Percentiles rank a stretch among this genome's conserved stretches.
Evolutionary conservation across 2,797 vertebrate genomes (phyloP).

Genomic region (Protosalanx chinensis): DNA sequence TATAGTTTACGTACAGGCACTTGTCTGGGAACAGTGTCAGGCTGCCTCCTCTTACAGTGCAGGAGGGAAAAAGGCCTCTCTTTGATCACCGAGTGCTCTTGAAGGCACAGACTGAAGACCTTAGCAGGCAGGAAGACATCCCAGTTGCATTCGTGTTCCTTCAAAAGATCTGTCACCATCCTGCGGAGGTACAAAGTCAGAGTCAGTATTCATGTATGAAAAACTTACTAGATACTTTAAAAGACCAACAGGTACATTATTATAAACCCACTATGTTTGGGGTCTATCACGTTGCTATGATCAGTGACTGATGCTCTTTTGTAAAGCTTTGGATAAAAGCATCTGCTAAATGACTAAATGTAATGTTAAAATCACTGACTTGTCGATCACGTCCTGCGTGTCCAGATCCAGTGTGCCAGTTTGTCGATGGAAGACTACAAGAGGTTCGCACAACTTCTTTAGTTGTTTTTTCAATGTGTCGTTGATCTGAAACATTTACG

Average conservation of each 20-base stretch:
- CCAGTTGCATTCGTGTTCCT: conserved; percentile 64
- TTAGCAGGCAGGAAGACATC: conserved; percentile 68
- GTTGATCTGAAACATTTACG: conserved; percentile 58
- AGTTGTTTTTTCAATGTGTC: conserved; percentile 55
- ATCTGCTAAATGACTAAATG: too few species aligned
- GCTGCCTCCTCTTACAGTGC: conserved; percentile 49
- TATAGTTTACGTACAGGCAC: conserved; percentile 39
- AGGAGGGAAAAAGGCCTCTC: conserved; percentile 66
- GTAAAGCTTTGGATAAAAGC: too few species aligned
- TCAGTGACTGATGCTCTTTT: too few species aligned
- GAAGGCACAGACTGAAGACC: conserved; percentile 67
- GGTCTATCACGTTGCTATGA: too few species aligned
- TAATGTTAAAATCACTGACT: neutral
- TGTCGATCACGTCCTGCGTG: conserved; percentile 64
- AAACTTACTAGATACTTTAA: neutral
- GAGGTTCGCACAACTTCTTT: conserved; percentile 34
- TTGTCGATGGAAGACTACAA: conserved; percentile 62
- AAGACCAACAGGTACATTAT: too few species aligned
- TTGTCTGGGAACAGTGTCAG: conserved; percentile 40
- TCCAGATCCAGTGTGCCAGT: conserved; percentile 53
- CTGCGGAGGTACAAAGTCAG: conserved; percentile 35
- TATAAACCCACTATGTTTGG: too few species aligned
- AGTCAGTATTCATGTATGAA: neutral
- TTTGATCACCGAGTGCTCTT: conserved; percentile 59
- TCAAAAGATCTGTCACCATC: conserved; percentile 62